These are phyloP conservation scores for Indicator maculatus DNA, from an alignment of 2,113 vertebrate genomes.

Conservation along the genomic window DNA sequence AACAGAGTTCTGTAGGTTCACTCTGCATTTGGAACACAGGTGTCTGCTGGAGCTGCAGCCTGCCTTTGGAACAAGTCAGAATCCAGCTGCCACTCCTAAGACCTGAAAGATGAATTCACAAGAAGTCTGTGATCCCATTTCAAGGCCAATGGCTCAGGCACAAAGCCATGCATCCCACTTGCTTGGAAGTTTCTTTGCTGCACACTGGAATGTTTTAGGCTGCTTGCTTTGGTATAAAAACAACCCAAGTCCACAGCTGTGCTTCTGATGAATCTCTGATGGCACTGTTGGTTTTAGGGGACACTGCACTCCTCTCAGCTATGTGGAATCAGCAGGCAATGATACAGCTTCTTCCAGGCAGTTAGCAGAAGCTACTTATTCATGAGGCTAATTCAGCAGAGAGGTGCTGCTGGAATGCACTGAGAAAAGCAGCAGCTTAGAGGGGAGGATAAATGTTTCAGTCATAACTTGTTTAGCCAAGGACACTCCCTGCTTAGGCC, in stretches of 20 bases:
- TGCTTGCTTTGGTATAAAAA: not conserved
- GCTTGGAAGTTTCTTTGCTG: slow-evolving; percentile 39
- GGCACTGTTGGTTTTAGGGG: slow-evolving; percentile 53
- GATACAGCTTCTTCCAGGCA: slow-evolving; percentile 13
- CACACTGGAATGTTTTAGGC: slow-evolving; percentile 50
- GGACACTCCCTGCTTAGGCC: not conserved
- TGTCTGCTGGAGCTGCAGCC: slow-evolving; percentile 1
- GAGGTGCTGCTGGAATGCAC: not conserved
- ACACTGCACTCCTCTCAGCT: slow-evolving; percentile 24
- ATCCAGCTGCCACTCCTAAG: slow-evolving; percentile 47
- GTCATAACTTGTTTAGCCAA: not conserved
- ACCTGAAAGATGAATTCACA: slow-evolving; percentile 52
- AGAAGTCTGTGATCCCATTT: slow-evolving; percentile 58
- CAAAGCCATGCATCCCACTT: slow-evolving; percentile 12
- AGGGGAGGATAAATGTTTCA: not conserved
- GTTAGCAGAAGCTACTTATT: slow-evolving; percentile 13
- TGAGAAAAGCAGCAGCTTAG: not conserved
- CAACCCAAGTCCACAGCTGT: slow-evolving; percentile 17
- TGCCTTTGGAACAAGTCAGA: slow-evolving; percentile 34
- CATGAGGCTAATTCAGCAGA: not conserved
- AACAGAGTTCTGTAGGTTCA: slow-evolving; percentile 16
- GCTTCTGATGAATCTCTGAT: slow-evolving; percentile 59
- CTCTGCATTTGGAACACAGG: not conserved
- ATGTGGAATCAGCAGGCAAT: slow-evolving; percentile 19
- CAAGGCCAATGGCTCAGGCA: slow-evolving; percentile 43